Conservation (phyloP, 2,888 invertebrate species). For the Synanthedon andrenaeformis region DNA sequence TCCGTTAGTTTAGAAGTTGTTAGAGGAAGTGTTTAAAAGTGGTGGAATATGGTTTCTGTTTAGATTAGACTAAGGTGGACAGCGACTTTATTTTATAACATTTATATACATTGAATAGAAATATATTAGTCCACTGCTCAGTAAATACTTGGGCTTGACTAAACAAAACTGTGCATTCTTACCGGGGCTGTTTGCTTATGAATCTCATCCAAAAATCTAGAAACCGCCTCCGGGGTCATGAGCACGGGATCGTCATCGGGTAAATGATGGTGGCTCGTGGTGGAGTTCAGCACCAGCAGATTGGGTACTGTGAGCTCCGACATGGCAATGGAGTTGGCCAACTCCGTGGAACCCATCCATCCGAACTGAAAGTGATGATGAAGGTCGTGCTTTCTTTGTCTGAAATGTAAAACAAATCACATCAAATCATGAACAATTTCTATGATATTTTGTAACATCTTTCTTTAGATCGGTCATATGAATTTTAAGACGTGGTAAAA, state of each 20-base stretch:
- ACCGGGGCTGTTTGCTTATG: conserved; percentile 84
- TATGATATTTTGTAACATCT: too few relatives aligned
- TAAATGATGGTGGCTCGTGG: conserved; percentile 92
- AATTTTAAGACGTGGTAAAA: neutral
- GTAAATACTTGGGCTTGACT: too few relatives aligned
- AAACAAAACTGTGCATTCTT: conserved; percentile 13
- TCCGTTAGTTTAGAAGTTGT: too few relatives aligned
- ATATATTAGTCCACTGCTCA: too few relatives aligned
- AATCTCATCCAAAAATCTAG: conserved; percentile 81
- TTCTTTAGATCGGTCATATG: too few relatives aligned
- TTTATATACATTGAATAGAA: too few relatives aligned
- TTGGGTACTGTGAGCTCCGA: conserved; percentile 84
- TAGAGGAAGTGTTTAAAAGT: too few relatives aligned
- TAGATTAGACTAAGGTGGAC: too few relatives aligned
- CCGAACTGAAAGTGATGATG: conserved; percentile 92
- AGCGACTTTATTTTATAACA: too few relatives aligned
- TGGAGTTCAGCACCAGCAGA: conserved; percentile 90
- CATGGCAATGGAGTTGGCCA: conserved; percentile 96
- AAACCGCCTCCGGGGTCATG: conserved; percentile 83
- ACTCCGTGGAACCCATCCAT: conserved; percentile 90
- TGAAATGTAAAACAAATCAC: conserved; percentile 15
- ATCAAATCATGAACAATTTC: neutral
- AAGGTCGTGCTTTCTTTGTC: conserved; percentile 75
- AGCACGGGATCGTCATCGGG: conserved; percentile 86
- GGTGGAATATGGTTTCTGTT: too few relatives aligned